A percentile compares a stretch with the other conserved stretches of the same genome.
These are phyloP conservation scores for Clepsis dumicolana DNA, from an alignment of 2,888 invertebrate genomes.

Conservation along the genomic window DNA sequence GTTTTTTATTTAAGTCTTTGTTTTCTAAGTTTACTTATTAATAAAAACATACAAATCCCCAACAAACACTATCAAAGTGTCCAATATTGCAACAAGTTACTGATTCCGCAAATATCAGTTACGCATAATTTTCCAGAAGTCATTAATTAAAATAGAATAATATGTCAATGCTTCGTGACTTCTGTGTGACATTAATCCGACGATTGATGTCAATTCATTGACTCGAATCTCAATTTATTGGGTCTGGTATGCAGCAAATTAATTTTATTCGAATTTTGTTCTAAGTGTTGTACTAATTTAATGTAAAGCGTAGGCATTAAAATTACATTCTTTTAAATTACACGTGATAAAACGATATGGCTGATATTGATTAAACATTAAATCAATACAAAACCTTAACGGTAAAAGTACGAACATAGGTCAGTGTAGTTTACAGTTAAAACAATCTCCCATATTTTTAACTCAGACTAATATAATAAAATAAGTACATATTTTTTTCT, in stretches of 20 bases:
- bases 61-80: not conserved
- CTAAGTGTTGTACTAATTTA: not conserved
- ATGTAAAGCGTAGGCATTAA: not conserved
- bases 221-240: not conserved
- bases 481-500: too few relatives aligned
- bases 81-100: not conserved
- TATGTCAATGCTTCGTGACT: not conserved
- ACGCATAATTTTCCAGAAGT: not conserved
- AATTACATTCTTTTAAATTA: not conserved
- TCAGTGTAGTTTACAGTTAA: too few relatives aligned
- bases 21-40: too few relatives aligned
- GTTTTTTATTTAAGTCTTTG: too few relatives aligned
- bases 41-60: too few relatives aligned
- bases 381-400: too few relatives aligned
- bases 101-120: not conserved
- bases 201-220: constrained; percentile 4
- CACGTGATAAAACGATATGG: not conserved
- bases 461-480: too few relatives aligned
- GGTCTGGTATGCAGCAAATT: not conserved
- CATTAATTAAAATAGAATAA: not conserved
- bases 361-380: too few relatives aligned
- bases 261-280: not conserved
- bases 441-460: too few relatives aligned
- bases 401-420: too few relatives aligned
- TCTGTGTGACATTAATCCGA: constrained; percentile 10